These are phyloP conservation scores for Drosophila albomicans DNA, from an alignment of 1,140 invertebrate genomes.

Conservation along the genomic window DNA sequence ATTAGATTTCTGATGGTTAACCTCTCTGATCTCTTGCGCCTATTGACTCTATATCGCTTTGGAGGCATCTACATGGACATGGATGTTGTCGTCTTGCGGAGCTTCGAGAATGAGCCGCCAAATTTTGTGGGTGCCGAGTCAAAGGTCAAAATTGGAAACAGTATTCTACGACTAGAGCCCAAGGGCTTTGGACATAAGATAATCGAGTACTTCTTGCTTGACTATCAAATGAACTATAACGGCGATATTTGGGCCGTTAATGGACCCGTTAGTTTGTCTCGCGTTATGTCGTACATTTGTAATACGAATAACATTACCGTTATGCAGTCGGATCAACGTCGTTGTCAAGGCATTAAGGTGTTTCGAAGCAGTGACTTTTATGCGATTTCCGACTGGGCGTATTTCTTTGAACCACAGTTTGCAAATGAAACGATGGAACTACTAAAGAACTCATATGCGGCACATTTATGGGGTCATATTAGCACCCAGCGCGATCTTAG, in stretches of 20 bases:
- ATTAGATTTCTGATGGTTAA: slow-evolving; percentile 55
- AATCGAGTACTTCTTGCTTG: background rate
- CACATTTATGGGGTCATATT: slow-evolving; percentile 18
- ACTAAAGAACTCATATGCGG: slow-evolving; percentile 3
- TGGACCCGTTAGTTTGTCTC: background rate
- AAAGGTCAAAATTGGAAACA: background rate
- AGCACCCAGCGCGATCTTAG: background rate
- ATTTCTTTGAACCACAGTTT: slow-evolving; percentile 10
- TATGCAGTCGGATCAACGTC: background rate
- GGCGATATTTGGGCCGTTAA: slow-evolving; percentile 84
- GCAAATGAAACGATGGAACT: background rate
- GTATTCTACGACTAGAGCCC: background rate
- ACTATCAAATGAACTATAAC: background rate
- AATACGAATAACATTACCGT: background rate
- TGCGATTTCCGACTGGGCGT: background rate
- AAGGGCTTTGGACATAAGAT: slow-evolving; percentile 1
- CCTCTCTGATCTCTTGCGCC: slow-evolving; percentile 6
- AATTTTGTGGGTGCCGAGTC: slow-evolving; percentile 1
- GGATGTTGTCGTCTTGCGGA: slow-evolving; percentile 4
- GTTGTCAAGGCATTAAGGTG: slow-evolving; percentile 8
- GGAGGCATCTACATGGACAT: slow-evolving; percentile 24
- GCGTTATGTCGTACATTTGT: background rate
- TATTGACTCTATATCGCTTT: slow-evolving; percentile 13
- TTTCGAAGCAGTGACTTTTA: background rate
- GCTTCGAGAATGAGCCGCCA: background rate